Evolutionary conservation across 2,797 vertebrate genomes (phyloP).

Genomic region (Bucorvus abyssinicus): DNA sequence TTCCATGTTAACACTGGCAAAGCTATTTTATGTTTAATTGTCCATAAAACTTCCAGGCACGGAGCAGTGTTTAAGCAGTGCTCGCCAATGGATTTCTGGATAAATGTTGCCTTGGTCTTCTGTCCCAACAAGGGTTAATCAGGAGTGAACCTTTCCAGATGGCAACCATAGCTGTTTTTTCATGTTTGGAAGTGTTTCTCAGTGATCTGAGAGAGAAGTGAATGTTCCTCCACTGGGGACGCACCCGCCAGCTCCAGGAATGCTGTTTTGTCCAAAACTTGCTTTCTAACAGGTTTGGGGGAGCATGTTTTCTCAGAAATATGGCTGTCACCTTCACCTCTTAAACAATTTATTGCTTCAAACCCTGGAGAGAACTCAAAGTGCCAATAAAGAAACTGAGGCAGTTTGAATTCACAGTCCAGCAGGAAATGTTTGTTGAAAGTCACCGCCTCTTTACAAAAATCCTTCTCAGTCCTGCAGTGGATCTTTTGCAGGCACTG

Average conservation of each 20-base stretch:
- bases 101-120: not conserved
- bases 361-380: not conserved
- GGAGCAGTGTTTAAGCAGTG: not conserved
- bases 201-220: not conserved
- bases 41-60: not conserved
- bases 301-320: not conserved
- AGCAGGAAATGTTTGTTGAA: not conserved
- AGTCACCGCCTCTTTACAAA: not conserved
- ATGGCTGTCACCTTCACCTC: not conserved
- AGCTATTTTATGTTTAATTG: not conserved
- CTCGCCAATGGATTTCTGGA: rapidly evolving
- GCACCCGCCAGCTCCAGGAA: not conserved
- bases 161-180: not conserved
- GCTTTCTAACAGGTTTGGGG: not conserved
- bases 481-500: not conserved
- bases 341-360: not conserved
- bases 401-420: not conserved
- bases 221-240: not conserved
- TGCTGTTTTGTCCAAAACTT: not conserved
- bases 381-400: rapidly evolving
- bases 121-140: not conserved
- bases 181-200: not conserved
- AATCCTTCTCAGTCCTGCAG: not conserved
- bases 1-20: not conserved
- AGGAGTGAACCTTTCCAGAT: not conserved